phyloP scores from a whole-genome alignment of 2,113 vertebrate species.

The Rhinoptilus africanus region DNA sequence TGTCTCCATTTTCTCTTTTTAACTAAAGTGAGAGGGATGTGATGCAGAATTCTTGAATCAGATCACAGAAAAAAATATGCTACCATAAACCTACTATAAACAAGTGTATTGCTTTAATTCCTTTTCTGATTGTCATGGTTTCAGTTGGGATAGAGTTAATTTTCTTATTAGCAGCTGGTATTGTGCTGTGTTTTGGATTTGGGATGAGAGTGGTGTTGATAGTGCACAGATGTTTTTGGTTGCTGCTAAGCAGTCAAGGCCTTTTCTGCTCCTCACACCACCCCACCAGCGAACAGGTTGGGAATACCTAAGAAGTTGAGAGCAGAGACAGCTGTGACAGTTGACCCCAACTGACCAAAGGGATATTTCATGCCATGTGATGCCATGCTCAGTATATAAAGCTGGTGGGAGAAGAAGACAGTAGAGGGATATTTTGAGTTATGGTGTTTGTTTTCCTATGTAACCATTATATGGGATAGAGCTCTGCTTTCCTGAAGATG shows the following conservation, averaged over 20 bases:
- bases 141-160: not conserved
- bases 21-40: not conserved
- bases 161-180: not conserved
- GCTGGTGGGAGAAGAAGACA: not conserved
- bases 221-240: not conserved
- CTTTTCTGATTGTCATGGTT: not conserved
- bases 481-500: not conserved
- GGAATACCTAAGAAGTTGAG: not conserved
- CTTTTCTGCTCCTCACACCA: not conserved
- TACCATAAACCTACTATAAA: not conserved
- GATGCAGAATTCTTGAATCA: not conserved
- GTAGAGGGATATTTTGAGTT: not conserved
- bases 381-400: not conserved
- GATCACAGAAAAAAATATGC: not conserved
- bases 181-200: not conserved
- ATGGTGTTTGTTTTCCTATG: not conserved
- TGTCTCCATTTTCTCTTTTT: not conserved
- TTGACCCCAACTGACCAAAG: not conserved
- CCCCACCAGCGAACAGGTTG: not conserved
- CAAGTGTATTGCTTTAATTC: not conserved
- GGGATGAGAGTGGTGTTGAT: not conserved
- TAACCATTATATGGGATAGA: not conserved
- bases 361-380: not conserved
- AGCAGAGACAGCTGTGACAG: not conserved
- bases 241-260: not conserved